Base-by-base conservation (phyloP, 2,113 vertebrate species). In the Callocephalon fimbriatum region DNA sequence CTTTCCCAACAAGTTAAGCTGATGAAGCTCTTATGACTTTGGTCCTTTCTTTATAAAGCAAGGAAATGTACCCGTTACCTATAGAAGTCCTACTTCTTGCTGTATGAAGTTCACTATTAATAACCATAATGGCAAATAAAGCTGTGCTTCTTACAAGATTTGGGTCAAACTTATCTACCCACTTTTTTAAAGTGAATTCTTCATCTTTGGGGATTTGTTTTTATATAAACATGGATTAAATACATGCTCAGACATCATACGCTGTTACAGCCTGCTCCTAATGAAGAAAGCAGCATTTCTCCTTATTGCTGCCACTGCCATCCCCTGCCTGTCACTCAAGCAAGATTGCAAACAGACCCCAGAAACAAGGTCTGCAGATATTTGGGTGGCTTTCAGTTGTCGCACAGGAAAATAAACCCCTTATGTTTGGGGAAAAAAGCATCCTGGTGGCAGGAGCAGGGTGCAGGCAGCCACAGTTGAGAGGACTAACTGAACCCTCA, bases 361-460 rank as follows among this genome's bases (percentile, higher is more conserved):
- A 8, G 13, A 62, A 62, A 37, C 26, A 48, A 47, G 1, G 10
- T 25, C 23, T 29, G 32, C 42, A 68, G 68, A 18, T n/a, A 63
- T n/a, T 1, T 50, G 16, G 32, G 37, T 17, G 37, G 17, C 5
- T 38, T 62, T 44, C 37, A 31, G 20, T 7, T 48, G 26, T 73
- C 32, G 61, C 10, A 74, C 3, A 44, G 47, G 40, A 53, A 73
- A 72, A 72, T 5, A 42, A 53, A 37, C 8, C 53, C 21, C 2
- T 1, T 10, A 4, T 1, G 1, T 27, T 10, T 3, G 3, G 21
- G n/a, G 9, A 7, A 56, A 83, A 53, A 35, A 37, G 53, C 27
- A 35, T 6, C 54, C 18, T 21, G 17, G 75, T 14, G 22, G 25
- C 13, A 32, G 38, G 17, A 56, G 4, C 44, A 86, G 37, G 20